A percentile compares a stretch with the other conserved stretches of the same genome.
Conservation (phyloP, 2,113 vertebrate genomes). For the Amphilophus citrinellus region DNA sequence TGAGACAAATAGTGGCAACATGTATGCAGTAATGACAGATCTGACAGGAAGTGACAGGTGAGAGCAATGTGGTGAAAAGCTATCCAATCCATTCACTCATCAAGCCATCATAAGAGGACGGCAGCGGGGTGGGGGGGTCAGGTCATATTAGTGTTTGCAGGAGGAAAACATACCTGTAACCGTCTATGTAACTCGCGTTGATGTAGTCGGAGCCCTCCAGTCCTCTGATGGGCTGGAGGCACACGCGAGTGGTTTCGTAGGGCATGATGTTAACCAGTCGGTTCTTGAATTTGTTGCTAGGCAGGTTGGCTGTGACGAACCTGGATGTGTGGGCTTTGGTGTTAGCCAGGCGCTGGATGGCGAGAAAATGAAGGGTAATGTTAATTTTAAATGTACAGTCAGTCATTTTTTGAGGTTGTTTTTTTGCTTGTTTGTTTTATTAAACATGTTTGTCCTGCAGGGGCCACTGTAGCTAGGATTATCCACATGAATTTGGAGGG, state of each 20-base stretch:
- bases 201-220: slow-evolving; percentile 97
- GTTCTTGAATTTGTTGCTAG: slow-evolving; percentile 99
- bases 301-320: slow-evolving; percentile 98
- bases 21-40: slow-evolving; percentile 50
- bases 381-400: background rate
- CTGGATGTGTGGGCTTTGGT: slow-evolving; percentile 98
- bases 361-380: background rate
- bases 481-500: background rate
- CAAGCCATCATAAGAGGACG: slow-evolving; percentile 45
- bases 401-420: background rate
- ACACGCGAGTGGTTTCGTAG: slow-evolving; percentile 95
- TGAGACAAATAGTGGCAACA: slow-evolving; percentile 31
- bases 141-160: slow-evolving; percentile 56
- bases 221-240: slow-evolving; percentile 97
- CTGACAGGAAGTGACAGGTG: slow-evolving; percentile 70
- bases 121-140: slow-evolving; percentile 14
- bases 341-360: slow-evolving; percentile 91
- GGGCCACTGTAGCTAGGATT: background rate
- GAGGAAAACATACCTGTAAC: slow-evolving; percentile 87
- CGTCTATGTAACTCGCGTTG: slow-evolving; percentile 97
- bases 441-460: background rate
- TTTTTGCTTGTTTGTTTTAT: too few relatives aligned
- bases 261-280: slow-evolving; percentile 99
- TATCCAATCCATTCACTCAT: slow-evolving; percentile 61
- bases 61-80: slow-evolving; percentile 55